A percentile compares a stretch with the other conserved stretches of the same genome.
These are phyloP conservation scores for Pemphredon lugubris DNA, from an alignment of 2,888 invertebrate species.

Conservation along the genomic window DNA sequence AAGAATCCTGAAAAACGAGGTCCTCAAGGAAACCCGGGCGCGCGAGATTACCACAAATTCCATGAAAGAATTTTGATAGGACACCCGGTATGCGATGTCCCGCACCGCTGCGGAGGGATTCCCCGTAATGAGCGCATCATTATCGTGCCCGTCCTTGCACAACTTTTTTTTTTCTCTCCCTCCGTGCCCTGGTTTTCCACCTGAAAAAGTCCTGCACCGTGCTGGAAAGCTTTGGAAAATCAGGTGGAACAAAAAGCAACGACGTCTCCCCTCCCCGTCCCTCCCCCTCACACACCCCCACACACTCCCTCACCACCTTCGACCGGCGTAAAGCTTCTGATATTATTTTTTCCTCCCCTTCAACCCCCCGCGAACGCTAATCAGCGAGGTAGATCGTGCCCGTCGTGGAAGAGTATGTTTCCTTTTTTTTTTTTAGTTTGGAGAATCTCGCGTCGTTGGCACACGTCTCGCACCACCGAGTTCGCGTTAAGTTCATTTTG, in stretches of 20 bases:
- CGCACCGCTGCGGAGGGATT: slow-evolving; percentile 15
- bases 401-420: neutral
- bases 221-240: slow-evolving; percentile 34
- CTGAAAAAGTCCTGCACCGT: slow-evolving; percentile 14
- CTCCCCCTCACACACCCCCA: neutral
- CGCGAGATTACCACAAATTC: neutral
- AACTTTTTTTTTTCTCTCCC: slow-evolving; percentile 15
- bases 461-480: neutral
- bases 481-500: neutral
- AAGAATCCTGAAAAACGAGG: neutral
- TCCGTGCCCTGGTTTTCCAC: slow-evolving; percentile 21
- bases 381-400: neutral
- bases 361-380: too few species aligned
- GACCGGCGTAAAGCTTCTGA: neutral
- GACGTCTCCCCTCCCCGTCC: neutral
- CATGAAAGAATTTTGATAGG: slow-evolving; percentile 4
- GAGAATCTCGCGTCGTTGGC: neutral
- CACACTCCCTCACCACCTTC: neutral
- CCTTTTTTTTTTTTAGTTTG: too few species aligned
- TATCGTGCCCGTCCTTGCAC: slow-evolving; percentile 43
- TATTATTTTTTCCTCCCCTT: neutral
- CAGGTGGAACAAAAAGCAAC: slow-evolving; percentile 15
- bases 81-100: slow-evolving; percentile 16
- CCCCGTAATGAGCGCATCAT: slow-evolving; percentile 47
- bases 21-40: neutral